These are phyloP conservation scores for Thalassophryne amazonica DNA, from an alignment of 2,797 vertebrate genomes.

Conservation along the genomic window DNA sequence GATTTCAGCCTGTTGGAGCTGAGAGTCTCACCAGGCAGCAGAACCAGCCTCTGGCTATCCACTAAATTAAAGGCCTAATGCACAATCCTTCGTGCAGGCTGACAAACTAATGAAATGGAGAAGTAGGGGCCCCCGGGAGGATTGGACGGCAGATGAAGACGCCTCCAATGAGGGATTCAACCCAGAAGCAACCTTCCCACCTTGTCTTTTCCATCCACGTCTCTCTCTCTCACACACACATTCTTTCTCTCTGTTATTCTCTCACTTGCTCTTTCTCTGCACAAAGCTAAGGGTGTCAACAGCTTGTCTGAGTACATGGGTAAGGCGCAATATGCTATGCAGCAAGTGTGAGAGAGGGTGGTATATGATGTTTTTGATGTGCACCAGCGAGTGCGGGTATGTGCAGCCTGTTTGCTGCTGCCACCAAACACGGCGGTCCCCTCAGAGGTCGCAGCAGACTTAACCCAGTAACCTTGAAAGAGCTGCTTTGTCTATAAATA, in stretches of 20 bases:
- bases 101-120: constrained; percentile 91
- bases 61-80: constrained; percentile 94
- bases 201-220: constrained; percentile 52
- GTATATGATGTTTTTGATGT: constrained; percentile 5
- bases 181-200: constrained; percentile 61
- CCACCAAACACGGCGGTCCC: constrained; percentile 57
- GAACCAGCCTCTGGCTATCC: constrained; percentile 86
- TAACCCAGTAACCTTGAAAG: constrained; percentile 78
- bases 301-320: constrained; percentile 34
- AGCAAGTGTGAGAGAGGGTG: constrained; percentile 7
- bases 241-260: constrained; percentile 33
- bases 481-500: constrained; percentile 76
- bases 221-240: constrained; percentile 18
- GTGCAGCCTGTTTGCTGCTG: constrained; percentile 53
- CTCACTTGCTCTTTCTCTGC: constrained; percentile 20
- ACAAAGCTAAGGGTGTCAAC: constrained; percentile 44
- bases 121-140: constrained; percentile 80
- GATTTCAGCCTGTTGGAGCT: constrained; percentile 81
- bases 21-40: constrained; percentile 75
- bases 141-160: constrained; percentile 79
- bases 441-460: constrained; percentile 65
- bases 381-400: constrained; percentile 8
- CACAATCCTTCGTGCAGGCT: constrained; percentile 85
- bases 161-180: constrained; percentile 76
- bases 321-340: constrained; percentile 18